Percentiles rank a stretch among this genome's conserved stretches.
phyloP scores from a whole-genome alignment of 2,113 vertebrate species.

The Nicator chloris region DNA sequence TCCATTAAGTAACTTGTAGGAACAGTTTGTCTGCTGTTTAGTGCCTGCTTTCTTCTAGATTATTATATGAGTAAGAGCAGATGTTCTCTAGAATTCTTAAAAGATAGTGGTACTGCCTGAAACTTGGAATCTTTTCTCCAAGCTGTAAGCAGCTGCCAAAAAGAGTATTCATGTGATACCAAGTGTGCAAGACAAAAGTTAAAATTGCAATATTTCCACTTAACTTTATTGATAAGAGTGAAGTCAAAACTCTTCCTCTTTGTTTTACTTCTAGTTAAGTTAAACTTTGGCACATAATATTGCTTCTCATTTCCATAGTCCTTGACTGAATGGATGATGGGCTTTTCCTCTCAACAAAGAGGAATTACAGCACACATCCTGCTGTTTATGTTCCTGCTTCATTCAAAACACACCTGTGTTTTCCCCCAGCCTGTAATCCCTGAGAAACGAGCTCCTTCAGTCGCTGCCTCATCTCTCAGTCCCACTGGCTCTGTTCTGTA shows the following conservation, averaged over 20 bases:
- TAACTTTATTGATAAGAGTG: not conserved
- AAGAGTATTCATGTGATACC: not conserved
- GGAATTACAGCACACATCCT: not conserved
- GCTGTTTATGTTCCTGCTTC: not conserved
- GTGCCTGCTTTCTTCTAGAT: not conserved
- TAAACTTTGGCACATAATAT: not conserved
- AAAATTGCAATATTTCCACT: not conserved
- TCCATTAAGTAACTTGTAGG: not conserved
- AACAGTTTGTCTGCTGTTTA: not conserved
- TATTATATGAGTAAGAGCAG: not conserved
- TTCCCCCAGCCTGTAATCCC: accelerated
- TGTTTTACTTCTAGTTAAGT: not conserved
- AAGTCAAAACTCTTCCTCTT: not conserved
- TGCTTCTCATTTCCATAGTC: not conserved
- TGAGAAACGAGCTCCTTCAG: not conserved
- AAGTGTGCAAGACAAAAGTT: not conserved
- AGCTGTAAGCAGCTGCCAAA: not conserved
- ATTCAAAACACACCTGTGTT: not conserved
- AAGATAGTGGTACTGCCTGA: not conserved
- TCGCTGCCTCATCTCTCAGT: not conserved
- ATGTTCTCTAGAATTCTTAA: not conserved
- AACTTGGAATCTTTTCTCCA: not conserved
- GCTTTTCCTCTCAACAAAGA: not conserved
- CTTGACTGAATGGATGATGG: not conserved
- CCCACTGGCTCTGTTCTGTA: not conserved